Percentiles rank a stretch among this genome's conserved stretches.
phyloP scores from a whole-genome alignment of 2,888 invertebrate genomes.

The Ectemnius lituratus region DNA sequence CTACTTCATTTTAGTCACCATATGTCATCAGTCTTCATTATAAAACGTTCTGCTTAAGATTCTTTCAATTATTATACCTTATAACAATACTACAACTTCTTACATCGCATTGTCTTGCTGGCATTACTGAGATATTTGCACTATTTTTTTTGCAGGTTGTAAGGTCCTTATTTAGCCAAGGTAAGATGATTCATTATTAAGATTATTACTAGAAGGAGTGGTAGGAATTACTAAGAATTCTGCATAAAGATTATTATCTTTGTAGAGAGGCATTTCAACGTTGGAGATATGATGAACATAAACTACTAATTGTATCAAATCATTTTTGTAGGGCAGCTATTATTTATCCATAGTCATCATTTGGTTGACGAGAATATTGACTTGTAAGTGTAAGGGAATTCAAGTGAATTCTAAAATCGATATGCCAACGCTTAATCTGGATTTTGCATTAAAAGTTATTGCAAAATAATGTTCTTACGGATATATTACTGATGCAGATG shows the following conservation, averaged over 20 bases:
- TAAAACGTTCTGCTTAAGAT: too few relatives aligned
- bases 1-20: too few relatives aligned
- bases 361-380: conserved; percentile 50
- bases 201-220: conserved; percentile 25
- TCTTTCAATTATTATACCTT: too few relatives aligned
- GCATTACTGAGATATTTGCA: not conserved
- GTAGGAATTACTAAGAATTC: conserved; percentile 42
- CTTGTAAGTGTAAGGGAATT: conserved; percentile 62
- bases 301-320: conserved; percentile 47
- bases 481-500: conserved; percentile 39
- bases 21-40: too few relatives aligned
- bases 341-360: conserved; percentile 67
- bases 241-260: conserved; percentile 31
- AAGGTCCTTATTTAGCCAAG: conserved; percentile 65
- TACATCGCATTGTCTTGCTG: too few relatives aligned
- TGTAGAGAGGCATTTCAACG: conserved; percentile 44
- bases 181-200: conserved; percentile 48
- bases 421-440: not conserved
- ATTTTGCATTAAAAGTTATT: not conserved
- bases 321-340: conserved; percentile 67
- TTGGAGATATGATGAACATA: conserved; percentile 39
- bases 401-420: not conserved
- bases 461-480: conserved; percentile 17
- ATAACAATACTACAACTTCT: too few relatives aligned
- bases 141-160: conserved; percentile 61